Evolutionary conservation across 2,797 vertebrate species (phyloP).

Genomic region (Xerus rutilus): DNA sequence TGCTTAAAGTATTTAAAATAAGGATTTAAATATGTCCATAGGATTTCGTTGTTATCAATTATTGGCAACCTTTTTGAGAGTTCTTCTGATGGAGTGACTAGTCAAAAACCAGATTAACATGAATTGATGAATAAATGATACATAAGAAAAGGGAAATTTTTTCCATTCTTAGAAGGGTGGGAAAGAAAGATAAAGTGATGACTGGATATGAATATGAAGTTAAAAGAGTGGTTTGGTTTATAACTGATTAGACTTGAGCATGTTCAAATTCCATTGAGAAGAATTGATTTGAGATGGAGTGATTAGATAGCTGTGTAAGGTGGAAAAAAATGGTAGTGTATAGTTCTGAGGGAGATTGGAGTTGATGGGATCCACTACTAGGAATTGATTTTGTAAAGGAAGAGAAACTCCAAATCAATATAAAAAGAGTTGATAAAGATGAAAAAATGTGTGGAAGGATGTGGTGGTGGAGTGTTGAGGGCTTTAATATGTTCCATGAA

Average conservation of each 20-base stretch:
- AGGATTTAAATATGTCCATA: background rate
- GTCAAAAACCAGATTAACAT: background rate
- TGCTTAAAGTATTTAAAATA: background rate
- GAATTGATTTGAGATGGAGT: background rate
- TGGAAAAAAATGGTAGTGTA: background rate
- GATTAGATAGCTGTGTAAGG: background rate
- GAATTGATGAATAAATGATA: background rate
- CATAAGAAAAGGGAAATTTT: background rate
- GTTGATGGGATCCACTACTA: background rate
- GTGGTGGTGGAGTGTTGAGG: background rate
- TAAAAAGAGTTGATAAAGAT: background rate
- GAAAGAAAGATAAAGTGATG: background rate
- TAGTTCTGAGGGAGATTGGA: background rate
- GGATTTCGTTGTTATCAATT: background rate
- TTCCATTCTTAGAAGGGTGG: background rate
- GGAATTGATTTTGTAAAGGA: background rate
- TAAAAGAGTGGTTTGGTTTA: background rate
- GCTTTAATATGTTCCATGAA: background rate
- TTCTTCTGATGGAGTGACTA: background rate
- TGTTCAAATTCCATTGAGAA: background rate
- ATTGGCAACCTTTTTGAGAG: background rate
- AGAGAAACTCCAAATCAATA: background rate
- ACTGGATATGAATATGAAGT: background rate
- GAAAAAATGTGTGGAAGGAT: background rate
- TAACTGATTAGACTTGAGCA: background rate